These are phyloP conservation scores for Scylla paramamosain DNA, from an alignment of 1,140 invertebrate genomes.

Conservation along the genomic window DNA sequence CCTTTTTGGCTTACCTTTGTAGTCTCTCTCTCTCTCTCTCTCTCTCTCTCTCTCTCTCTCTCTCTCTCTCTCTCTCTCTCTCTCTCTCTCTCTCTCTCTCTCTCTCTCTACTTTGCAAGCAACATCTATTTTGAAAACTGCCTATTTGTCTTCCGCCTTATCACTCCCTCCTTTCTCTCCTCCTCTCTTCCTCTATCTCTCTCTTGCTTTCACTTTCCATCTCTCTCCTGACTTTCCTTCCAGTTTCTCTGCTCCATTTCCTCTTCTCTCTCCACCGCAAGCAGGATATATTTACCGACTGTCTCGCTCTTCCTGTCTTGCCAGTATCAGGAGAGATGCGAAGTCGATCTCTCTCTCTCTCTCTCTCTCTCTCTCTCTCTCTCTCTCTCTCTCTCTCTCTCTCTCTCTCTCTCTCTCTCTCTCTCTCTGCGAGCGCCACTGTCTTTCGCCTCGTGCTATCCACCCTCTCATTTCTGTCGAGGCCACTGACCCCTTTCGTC, in stretches of 20 bases:
- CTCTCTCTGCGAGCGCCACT: neutral
- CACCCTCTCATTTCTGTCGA: neutral
- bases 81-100: constrained; percentile 14
- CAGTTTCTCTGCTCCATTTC: neutral
- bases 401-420: neutral
- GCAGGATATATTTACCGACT: neutral
- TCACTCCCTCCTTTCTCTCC: neutral
- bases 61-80: constrained; percentile 20
- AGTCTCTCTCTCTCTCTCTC: constrained; percentile 12
- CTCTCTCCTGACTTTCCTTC: neutral
- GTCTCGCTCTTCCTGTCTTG: neutral
- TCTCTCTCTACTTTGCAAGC: too few relatives aligned
- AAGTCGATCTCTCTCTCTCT: neutral
- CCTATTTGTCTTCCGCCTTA: neutral
- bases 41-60: constrained; percentile 20
- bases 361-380: neutral
- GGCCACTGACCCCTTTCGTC: neutral
- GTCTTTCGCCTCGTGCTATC: neutral
- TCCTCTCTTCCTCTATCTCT: neutral
- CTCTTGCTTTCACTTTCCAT: neutral
- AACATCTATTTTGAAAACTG: neutral
- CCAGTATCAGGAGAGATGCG: neutral
- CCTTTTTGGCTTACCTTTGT: neutral
- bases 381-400: constrained; percentile 20
- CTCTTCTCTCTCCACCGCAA: constrained; percentile 2